Base-by-base conservation (phyloP, 1,140 invertebrate species). In the Theocolax elegans region DNA sequence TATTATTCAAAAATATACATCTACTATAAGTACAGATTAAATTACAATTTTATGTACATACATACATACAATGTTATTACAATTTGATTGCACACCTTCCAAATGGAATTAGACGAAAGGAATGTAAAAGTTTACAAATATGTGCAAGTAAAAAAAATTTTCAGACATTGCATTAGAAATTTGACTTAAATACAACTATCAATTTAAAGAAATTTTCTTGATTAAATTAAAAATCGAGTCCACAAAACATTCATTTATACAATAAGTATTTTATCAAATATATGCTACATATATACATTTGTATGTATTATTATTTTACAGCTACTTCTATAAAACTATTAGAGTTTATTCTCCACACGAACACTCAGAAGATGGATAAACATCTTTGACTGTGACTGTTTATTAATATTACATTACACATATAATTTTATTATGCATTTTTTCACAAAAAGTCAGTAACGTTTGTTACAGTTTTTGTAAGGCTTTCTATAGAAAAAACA, bases 281-380 rank as follows among this genome's bases (percentile, higher is more conserved):
- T n/a, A n/a, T n/a, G 15, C 10, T 59, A 53, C 19, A 54, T 65
- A 42, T 54, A 66, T 66, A 31, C 13, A 59, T 38, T 35, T 4
- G 15, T 49, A 58, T 46, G n/a, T n/a, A n/a, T n/a, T n/a, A n/a
- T n/a, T n/a, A n/a, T n/a, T 19, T 35, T 31, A 35, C 10, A 35
- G 10, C 8, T 65, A 19, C 65, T n/a, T n/a, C n/a, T 59, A 68
- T 46, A 38, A 66, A 65, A 72, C 54, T 70, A 35, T 62, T 9
- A 63, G 72, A 63, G 38, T 59, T 65, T 21, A 49, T 25, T 44
- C 7, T 25, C 25, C 42, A 44, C 53, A 19, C 31, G 54, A 66
- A 9, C 7, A 23, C 35, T 48, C 59, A 49, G 13, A 21, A 31
- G 23, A 31, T 25, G 53, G 25, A 59, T 25, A 17, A 58, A 19